Evolutionary conservation across 2,888 invertebrate genomes (phyloP).

Genomic region (Endotricha flammealis): DNA sequence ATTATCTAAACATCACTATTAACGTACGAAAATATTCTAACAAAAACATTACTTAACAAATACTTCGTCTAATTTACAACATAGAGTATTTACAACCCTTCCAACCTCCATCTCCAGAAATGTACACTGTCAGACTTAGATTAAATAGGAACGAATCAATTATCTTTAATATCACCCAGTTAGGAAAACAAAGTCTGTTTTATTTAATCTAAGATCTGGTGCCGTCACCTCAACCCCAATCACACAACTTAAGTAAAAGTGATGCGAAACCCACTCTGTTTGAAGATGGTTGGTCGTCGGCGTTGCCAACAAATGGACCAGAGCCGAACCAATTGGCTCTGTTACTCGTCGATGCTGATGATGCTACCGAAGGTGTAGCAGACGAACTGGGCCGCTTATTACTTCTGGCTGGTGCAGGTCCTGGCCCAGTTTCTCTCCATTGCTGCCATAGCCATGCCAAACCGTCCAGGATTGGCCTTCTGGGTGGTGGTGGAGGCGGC

Average conservation of each 20-base stretch:
- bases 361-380: conserved; percentile 37
- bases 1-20: conserved; percentile 36
- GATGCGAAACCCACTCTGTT: conserved; percentile 75
- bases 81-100: conserved; percentile 39
- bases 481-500: conserved; percentile 57
- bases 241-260: conserved; percentile 64
- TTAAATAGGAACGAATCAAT: conserved; percentile 55
- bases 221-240: conserved; percentile 68
- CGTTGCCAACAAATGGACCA: conserved; percentile 71
- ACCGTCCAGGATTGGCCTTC: conserved; percentile 75
- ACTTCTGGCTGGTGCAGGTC: conserved; percentile 40
- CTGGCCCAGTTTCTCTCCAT: conserved; percentile 75
- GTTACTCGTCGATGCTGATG: conserved; percentile 49
- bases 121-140: conserved; percentile 53
- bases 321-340: conserved; percentile 70
- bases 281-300: conserved; percentile 53
- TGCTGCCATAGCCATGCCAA: conserved; percentile 78
- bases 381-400: conserved; percentile 41
- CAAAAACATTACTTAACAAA: conserved; percentile 25
- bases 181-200: conserved; percentile 19
- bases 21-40: conserved; percentile 24
- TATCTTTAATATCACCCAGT: conserved; percentile 20
- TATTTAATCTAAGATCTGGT: conserved; percentile 61
- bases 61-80: conserved; percentile 29
- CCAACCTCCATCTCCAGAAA: conserved; percentile 30